Percentiles rank a stretch among this genome's conserved stretches.
phyloP scores from a whole-genome alignment of 2,113 vertebrate genomes.

The Stercorarius parasiticus region DNA sequence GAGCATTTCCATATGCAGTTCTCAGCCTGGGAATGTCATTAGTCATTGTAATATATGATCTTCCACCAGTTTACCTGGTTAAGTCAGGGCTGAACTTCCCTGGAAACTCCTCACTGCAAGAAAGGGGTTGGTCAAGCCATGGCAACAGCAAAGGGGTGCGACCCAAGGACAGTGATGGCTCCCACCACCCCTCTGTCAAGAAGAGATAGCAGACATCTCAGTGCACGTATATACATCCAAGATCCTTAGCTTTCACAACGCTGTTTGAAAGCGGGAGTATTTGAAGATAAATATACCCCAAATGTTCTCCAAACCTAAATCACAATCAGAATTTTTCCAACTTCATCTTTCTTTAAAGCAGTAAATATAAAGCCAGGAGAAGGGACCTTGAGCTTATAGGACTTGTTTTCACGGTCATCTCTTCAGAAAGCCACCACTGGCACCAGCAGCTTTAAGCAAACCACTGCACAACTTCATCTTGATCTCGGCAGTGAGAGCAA shows the following conservation, averaged over 20 bases:
- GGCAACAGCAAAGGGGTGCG: neutral
- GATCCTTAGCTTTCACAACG: neutral
- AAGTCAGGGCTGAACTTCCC: neutral
- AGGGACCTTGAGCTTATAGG: neutral
- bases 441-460: neutral
- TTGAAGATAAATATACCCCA: neutral
- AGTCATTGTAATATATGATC: neutral
- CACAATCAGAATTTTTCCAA: neutral
- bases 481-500: fast-evolving
- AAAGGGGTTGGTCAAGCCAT: neutral
- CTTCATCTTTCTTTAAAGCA: neutral
- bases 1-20: fast-evolving
- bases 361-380: neutral
- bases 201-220: neutral
- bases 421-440: neutral
- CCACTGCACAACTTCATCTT: neutral
- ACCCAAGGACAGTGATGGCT: neutral
- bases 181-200: neutral
- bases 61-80: neutral
- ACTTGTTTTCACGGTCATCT: neutral
- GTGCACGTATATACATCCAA: no score
- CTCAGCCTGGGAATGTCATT: neutral
- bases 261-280: neutral
- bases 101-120: neutral
- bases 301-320: neutral